Evolutionary conservation across 1,140 invertebrate genomes (phyloP).

Genomic region (Aphis gossypii): DNA sequence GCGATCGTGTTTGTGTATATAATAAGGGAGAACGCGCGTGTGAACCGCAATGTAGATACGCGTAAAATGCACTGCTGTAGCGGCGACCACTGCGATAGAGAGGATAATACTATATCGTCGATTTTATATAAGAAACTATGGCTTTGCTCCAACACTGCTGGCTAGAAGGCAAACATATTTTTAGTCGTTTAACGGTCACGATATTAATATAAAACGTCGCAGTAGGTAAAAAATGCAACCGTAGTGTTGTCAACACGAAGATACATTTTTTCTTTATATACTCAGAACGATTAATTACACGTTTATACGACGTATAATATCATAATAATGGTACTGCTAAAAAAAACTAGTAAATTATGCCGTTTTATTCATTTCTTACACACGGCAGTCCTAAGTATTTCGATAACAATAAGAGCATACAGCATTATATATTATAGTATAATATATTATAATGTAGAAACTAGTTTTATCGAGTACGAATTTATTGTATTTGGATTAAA

Average conservation of each 20-base stretch:
- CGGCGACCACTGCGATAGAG: background rate
- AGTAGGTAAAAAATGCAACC: conserved; percentile 3
- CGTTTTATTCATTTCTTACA: too few species aligned
- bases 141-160: background rate
- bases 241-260: background rate
- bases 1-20: too few species aligned
- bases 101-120: background rate
- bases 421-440: too few species aligned
- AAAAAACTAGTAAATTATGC: background rate
- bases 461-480: background rate
- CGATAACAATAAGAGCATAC: too few species aligned
- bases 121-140: background rate
- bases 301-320: background rate
- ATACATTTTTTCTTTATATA: background rate
- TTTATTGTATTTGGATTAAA: background rate
- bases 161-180: background rate
- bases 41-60: background rate
- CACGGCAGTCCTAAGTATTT: too few species aligned
- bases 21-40: background rate
- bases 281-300: background rate
- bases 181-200: background rate
- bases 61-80: background rate
- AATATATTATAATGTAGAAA: background rate
- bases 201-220: background rate
- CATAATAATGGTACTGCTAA: background rate